These are phyloP conservation scores for Drosophila elegans DNA, from an alignment of 1,140 invertebrate species.

Conservation along the genomic window DNA sequence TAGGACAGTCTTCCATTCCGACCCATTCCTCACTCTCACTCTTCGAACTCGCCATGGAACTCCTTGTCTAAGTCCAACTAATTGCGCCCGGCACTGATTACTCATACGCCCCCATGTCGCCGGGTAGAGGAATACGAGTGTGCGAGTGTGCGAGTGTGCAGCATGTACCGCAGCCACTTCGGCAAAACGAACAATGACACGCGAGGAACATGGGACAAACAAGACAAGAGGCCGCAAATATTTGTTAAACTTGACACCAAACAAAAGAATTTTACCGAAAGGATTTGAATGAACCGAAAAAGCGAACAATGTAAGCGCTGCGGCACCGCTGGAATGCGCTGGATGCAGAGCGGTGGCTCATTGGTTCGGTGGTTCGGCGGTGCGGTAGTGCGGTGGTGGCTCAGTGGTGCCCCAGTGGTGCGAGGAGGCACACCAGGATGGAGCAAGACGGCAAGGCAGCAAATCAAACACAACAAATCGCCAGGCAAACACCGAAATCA, in stretches of 20 bases:
- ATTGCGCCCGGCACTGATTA: constrained; percentile 69
- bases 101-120: constrained; percentile 69
- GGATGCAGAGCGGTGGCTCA: constrained; percentile 4
- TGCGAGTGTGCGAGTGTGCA: background rate
- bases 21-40: constrained; percentile 8
- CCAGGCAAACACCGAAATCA: constrained; percentile 75
- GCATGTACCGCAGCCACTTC: constrained; percentile 20
- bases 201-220: constrained; percentile 66
- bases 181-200: constrained; percentile 56
- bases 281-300: constrained; percentile 76
- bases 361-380: background rate
- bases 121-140: no score
- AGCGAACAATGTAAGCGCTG: constrained; percentile 74
- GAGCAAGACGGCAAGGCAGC: constrained; percentile 47
- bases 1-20: background rate
- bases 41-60: background rate
- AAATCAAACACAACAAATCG: constrained; percentile 81
- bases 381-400: background rate
- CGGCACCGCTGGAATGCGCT: constrained; percentile 63
- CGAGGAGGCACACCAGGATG: constrained; percentile 3
- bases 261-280: constrained; percentile 84
- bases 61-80: constrained; percentile 63
- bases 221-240: constrained; percentile 80
- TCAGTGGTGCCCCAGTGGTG: background rate
- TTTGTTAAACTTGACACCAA: constrained; percentile 85